Conservation (phyloP, 2,797 vertebrate genomes). For the Clarias laeviceps region DNA sequence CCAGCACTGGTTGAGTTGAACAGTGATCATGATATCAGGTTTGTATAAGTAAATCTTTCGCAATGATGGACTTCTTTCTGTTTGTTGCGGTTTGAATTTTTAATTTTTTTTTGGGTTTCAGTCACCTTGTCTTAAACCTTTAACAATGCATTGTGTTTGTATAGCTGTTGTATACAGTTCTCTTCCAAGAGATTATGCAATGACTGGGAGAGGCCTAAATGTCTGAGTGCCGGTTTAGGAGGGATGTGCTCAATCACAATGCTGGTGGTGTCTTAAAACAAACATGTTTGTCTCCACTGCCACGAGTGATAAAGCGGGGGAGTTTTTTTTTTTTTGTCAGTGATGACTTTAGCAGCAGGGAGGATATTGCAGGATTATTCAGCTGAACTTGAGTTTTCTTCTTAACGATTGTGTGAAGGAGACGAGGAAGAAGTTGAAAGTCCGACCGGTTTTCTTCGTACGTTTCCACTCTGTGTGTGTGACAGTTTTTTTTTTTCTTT, state of each 20-base stretch:
- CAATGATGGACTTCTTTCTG: neutral
- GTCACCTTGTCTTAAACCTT: neutral
- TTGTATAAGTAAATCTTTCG: constrained; percentile 4
- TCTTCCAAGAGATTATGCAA: constrained; percentile 10
- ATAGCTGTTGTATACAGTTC: neutral
- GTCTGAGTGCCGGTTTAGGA: neutral
- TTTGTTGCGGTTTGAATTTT: neutral
- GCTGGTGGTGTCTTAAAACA: constrained; percentile 14
- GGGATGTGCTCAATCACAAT: constrained; percentile 12
- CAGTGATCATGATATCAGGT: constrained; percentile 9
- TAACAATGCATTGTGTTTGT: neutral
- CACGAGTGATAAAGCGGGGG: constrained; percentile 21
- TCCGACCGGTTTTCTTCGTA: constrained; percentile 20
- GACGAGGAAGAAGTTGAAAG: constrained; percentile 18
- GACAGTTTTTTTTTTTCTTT: neutral
- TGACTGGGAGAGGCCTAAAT: constrained; percentile 2
- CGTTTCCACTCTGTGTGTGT: neutral
- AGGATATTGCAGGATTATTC: constrained; percentile 32
- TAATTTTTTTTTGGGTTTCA: neutral
- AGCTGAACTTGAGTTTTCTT: constrained; percentile 44
- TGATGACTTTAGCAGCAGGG: constrained; percentile 14
- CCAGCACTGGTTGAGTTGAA: neutral
- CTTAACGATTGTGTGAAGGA: constrained; percentile 25
- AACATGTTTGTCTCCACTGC: constrained; percentile 33
- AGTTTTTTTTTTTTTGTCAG: constrained; percentile 32